A percentile compares a stretch with the other conserved stretches of the same genome.
These are phyloP conservation scores for Leistus spinibarbis DNA, from an alignment of 2,888 invertebrate genomes.

Conservation along the genomic window DNA sequence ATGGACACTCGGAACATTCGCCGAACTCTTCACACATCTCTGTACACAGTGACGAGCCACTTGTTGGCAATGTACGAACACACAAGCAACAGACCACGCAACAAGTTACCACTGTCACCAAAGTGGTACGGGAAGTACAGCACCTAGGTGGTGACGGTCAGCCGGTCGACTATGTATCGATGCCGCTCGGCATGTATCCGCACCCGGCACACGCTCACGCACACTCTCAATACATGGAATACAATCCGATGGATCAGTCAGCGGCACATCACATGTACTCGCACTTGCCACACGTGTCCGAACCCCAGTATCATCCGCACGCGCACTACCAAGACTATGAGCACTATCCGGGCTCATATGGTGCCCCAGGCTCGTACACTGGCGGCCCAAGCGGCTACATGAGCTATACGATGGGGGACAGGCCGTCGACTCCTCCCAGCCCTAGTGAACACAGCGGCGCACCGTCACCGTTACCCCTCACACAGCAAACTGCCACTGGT, in stretches of 20 bases:
- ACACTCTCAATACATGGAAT: constrained; percentile 59
- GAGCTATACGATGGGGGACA: constrained; percentile 56
- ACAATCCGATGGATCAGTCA: constrained; percentile 52
- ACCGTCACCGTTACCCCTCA: constrained; percentile 60
- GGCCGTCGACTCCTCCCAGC: constrained; percentile 62
- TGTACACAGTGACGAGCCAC: constrained; percentile 60
- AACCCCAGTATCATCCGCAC: constrained; percentile 57
- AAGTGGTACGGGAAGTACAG: constrained; percentile 69
- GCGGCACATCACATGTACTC: constrained; percentile 57
- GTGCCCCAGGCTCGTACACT: constrained; percentile 48
- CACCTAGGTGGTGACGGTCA: constrained; percentile 63
- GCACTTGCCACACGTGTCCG: constrained; percentile 40
- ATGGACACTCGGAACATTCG: constrained; percentile 70
- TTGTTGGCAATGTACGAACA: constrained; percentile 65
- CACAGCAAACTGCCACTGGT: constrained; percentile 54
- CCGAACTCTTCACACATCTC: constrained; percentile 64
- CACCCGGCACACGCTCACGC: constrained; percentile 48
- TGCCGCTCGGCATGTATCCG: constrained; percentile 58
- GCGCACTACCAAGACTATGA: constrained; percentile 65
- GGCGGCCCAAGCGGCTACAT: constrained; percentile 45
- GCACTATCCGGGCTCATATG: constrained; percentile 61
- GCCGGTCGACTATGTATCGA: constrained; percentile 61
- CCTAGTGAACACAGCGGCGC: constrained; percentile 64
- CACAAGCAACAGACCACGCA: constrained; percentile 73
- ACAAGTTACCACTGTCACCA: constrained; percentile 73